Evolutionary conservation across 2,888 invertebrate species (phyloP).

Genomic region (Stictocephala bisonia): DNA sequence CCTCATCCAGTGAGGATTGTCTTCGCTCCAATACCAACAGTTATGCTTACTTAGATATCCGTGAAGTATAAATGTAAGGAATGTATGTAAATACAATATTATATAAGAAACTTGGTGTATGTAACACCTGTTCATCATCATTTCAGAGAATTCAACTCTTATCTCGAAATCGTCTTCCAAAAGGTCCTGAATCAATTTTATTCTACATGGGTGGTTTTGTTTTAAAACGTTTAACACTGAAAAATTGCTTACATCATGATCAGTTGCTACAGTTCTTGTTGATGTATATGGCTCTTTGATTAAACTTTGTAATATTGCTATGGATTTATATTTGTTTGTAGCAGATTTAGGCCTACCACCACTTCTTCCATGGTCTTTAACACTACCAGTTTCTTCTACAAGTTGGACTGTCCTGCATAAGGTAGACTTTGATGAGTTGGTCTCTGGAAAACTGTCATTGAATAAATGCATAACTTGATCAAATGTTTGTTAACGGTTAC

Average conservation of each 20-base stretch:
- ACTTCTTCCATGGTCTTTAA: constrained; percentile 8
- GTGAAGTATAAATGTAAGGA: constrained; percentile 33
- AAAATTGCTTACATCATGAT: background rate
- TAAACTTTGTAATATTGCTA: constrained; percentile 14
- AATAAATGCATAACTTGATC: constrained; percentile 1
- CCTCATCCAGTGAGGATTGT: constrained; percentile 24
- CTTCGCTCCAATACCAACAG: constrained; percentile 40
- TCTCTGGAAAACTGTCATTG: background rate
- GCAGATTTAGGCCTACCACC: constrained; percentile 25
- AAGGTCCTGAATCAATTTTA: constrained; percentile 32
- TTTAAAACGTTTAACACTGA: constrained; percentile 29
- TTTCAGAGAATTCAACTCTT: constrained; percentile 14
- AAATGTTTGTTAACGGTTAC: constrained; percentile 1
- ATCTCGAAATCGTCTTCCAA: constrained; percentile 33
- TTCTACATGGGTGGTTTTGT: constrained; percentile 24
- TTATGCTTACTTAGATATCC: constrained; percentile 42
- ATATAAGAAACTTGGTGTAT: constrained; percentile 14
- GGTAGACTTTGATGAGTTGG: constrained; percentile 6
- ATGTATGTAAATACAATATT: constrained; percentile 44
- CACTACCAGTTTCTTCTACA: too few relatives aligned
- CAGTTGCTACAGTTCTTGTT: background rate
- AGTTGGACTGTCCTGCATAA: constrained; percentile 2
- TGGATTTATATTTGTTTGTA: constrained; percentile 8
- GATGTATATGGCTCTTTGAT: constrained; percentile 18
- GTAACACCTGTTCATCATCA: constrained; percentile 1